phyloP scores from a whole-genome alignment of 2,888 invertebrate genomes.

The Lapara coniferarum region DNA sequence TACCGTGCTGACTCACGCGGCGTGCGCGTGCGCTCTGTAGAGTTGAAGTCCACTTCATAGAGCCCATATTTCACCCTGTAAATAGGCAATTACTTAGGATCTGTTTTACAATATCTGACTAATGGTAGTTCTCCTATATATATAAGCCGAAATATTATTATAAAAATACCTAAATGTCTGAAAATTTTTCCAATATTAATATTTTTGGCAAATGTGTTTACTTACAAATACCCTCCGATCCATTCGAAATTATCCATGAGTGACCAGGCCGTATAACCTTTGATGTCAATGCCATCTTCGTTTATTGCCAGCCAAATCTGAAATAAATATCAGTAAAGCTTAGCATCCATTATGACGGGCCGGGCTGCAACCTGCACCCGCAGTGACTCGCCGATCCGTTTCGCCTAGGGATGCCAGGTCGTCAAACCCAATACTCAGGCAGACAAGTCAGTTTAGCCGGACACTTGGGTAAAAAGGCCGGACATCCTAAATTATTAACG shows the following conservation, averaged over 20 bases:
- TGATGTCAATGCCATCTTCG: conserved; percentile 82
- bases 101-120: no score
- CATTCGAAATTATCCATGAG: conserved; percentile 91
- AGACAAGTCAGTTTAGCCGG: no score
- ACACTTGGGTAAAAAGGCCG: no score
- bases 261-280: conserved; percentile 88
- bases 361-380: no score
- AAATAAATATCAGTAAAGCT: conserved; percentile 15
- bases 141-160: no score
- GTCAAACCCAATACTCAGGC: no score
- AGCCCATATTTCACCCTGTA: conserved; percentile 84
- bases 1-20: conserved; percentile 52
- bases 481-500: no score
- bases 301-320: conserved; percentile 52
- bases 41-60: conserved; percentile 67
- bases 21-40: conserved; percentile 45
- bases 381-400: no score
- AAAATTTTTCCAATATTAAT: background rate
- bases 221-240: conserved; percentile 86
- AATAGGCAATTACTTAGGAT: conserved; percentile 36
- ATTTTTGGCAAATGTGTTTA: conserved; percentile 15
- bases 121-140: no score
- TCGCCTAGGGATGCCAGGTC: no score
- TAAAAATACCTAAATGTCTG: no score
- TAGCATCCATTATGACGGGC: no score